Conservation (phyloP, 2,113 vertebrate species). For the Climacteris rufus region DNA sequence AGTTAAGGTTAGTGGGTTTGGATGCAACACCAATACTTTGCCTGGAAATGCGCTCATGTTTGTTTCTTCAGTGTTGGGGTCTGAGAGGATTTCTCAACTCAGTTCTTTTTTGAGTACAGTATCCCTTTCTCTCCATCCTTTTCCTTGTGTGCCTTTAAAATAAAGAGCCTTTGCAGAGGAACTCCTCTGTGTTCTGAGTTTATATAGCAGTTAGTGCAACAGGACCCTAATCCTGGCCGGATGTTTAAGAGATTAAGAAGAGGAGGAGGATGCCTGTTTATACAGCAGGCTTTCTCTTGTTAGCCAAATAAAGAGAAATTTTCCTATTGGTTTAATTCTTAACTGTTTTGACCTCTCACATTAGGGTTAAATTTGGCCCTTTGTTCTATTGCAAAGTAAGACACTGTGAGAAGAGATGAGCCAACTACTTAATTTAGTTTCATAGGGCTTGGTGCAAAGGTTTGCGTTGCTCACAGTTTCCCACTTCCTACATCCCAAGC, state of each 20-base stretch:
- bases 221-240: constrained; percentile 55
- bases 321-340: constrained; percentile 57
- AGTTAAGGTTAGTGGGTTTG: background rate
- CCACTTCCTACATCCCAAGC: background rate
- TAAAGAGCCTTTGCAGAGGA: constrained; percentile 30
- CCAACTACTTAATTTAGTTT: constrained; percentile 54
- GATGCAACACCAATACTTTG: background rate
- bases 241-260: constrained; percentile 60
- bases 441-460: constrained; percentile 8
- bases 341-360: constrained; percentile 60
- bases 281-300: constrained; percentile 57
- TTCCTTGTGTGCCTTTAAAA: background rate
- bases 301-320: constrained; percentile 60
- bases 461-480: background rate
- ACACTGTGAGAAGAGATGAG: constrained; percentile 43
- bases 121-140: background rate
- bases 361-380: constrained; percentile 54
- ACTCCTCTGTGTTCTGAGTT: constrained; percentile 20
- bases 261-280: constrained; percentile 57
- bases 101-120: background rate
- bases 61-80: background rate
- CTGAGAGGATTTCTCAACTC: background rate
- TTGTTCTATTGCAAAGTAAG: constrained; percentile 46
- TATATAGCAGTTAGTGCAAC: constrained; percentile 46
- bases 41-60: background rate